Conservation (phyloP, 1,140 invertebrate species). For the Chymomyza costata region DNA sequence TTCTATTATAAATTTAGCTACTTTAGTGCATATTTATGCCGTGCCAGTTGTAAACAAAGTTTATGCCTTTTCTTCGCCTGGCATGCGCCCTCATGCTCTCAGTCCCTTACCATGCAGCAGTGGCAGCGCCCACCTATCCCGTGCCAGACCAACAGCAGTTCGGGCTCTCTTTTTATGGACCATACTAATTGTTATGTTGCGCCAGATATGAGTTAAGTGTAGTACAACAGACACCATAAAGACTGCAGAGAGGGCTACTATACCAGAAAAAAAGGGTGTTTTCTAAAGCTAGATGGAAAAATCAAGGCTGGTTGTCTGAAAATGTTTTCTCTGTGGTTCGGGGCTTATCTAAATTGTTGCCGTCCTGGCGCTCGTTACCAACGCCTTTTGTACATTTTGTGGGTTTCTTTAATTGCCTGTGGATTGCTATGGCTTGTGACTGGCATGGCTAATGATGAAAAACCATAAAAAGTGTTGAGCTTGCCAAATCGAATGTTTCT, state of each 20-base stretch:
- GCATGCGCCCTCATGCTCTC: too few species aligned
- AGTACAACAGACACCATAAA: slow-evolving; percentile 5
- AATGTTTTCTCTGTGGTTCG: neutral
- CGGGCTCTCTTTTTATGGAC: slow-evolving; percentile 40
- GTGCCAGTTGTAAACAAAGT: slow-evolving; percentile 44
- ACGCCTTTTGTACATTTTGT: slow-evolving; percentile 33
- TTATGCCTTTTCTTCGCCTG: slow-evolving; percentile 4
- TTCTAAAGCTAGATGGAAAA: too few species aligned
- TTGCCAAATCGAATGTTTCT: too few species aligned
- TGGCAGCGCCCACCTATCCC: too few species aligned
- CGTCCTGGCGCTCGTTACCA: slow-evolving; percentile 28
- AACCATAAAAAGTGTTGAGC: too few species aligned
- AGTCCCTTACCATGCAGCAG: too few species aligned
- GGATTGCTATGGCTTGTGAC: slow-evolving; percentile 29
- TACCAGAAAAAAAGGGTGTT: too few species aligned
- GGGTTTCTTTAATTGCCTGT: slow-evolving; percentile 49
- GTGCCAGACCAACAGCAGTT: too few species aligned
- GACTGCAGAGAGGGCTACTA: too few species aligned
- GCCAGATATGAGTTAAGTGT: slow-evolving; percentile 69
- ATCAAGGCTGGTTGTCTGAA: slow-evolving; percentile 6
- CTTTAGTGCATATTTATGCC: slow-evolving; percentile 55
- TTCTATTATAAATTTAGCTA: slow-evolving; percentile 71
- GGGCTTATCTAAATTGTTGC: slow-evolving; percentile 60
- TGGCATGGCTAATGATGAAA: slow-evolving; percentile 47
- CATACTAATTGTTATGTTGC: slow-evolving; percentile 66